Percentiles rank a stretch among this genome's conserved stretches.
These are phyloP conservation scores for Cinclus cinclus DNA, from an alignment of 2,113 vertebrate species.

Conservation along the genomic window DNA sequence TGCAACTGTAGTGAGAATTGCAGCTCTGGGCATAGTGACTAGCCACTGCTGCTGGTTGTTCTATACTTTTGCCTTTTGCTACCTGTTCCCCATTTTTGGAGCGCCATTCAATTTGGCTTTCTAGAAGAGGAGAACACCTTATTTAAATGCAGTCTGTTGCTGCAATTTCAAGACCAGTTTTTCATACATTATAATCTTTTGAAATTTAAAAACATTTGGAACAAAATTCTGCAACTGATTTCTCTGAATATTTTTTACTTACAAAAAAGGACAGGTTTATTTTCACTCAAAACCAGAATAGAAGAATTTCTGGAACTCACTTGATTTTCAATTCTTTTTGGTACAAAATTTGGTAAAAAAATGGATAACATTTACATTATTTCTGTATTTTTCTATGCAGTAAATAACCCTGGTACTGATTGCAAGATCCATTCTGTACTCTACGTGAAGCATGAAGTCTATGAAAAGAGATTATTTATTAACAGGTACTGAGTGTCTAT, in stretches of 20 bases:
- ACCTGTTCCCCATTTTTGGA: not conserved
- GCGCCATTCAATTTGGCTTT: not conserved
- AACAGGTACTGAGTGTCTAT: not conserved
- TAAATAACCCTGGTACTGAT: not conserved
- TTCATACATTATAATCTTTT: not conserved
- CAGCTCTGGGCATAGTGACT: not conserved
- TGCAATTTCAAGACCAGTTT: not conserved
- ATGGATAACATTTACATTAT: not conserved
- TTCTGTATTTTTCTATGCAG: not conserved
- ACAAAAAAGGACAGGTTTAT: not conserved
- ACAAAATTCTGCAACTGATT: not conserved
- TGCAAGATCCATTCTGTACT: not conserved
- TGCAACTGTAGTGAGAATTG: not conserved
- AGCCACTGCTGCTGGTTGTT: not conserved
- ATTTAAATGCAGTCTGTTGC: not conserved
- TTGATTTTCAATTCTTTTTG: not conserved
- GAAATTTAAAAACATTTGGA: not conserved
- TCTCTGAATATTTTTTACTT: not conserved
- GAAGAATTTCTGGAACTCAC: not conserved
- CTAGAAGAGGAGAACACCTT: not conserved
- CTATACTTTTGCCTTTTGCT: not conserved
- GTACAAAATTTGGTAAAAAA: not conserved
- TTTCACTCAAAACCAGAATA: not conserved
- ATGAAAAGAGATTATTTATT: not conserved
- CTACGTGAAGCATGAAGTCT: not conserved